These are phyloP conservation scores for Gopherus flavomarginatus DNA, from an alignment of 2,113 vertebrate genomes.

Conservation along the genomic window DNA sequence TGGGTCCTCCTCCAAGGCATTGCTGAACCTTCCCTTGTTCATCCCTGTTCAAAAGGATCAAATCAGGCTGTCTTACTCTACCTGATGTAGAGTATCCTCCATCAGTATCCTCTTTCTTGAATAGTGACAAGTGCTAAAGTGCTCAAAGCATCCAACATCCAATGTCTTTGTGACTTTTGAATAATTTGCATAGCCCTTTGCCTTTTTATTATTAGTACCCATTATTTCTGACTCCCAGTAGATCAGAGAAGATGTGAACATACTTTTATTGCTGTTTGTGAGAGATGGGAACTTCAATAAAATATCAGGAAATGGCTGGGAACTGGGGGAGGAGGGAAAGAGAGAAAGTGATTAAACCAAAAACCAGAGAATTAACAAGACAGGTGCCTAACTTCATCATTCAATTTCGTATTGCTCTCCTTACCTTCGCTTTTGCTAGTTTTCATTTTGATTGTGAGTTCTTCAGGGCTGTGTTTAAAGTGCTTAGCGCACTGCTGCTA, in stretches of 20 bases:
- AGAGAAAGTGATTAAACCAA: neutral
- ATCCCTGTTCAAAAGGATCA: neutral
- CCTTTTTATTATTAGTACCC: neutral
- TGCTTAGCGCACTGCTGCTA: neutral
- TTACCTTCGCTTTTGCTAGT: neutral
- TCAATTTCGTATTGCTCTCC: neutral
- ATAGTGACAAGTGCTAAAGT: neutral
- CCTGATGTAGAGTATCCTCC: neutral
- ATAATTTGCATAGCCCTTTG: neutral
- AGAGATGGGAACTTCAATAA: neutral
- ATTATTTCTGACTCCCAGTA: neutral
- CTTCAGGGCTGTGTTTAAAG: neutral
- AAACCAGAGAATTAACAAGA: neutral
- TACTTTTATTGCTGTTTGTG: neutral
- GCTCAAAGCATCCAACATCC: too few relatives aligned
- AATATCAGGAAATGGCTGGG: neutral
- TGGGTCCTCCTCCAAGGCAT: neutral
- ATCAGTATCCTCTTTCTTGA: neutral
- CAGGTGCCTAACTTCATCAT: neutral
- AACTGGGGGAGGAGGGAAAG: neutral
- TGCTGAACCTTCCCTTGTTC: neutral
- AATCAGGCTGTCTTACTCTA: neutral
- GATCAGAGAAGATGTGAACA: neutral
- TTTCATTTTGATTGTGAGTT: neutral
- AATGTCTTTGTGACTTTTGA: neutral